Evolutionary conservation across 2,113 vertebrate genomes (phyloP).

Genomic region (Anoplopoma fimbria): DNA sequence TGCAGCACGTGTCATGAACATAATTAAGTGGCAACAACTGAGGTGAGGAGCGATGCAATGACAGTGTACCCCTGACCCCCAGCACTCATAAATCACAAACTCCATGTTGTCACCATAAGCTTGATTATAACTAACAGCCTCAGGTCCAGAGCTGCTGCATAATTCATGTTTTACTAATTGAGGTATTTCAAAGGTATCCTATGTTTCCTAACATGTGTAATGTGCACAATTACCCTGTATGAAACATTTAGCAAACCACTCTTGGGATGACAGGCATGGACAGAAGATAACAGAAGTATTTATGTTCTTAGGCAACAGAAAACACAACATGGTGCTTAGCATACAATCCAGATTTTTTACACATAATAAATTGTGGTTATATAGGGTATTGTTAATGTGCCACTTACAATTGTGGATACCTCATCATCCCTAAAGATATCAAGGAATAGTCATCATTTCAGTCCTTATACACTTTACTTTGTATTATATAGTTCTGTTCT

Average conservation of each 20-base stretch:
- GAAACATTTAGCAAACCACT: conserved; percentile 37
- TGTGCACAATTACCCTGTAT: conserved; percentile 50
- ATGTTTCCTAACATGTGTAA: conserved; percentile 57
- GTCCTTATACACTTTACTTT: too few species aligned
- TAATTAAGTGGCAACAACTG: conserved; percentile 37
- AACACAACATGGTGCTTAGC: neutral
- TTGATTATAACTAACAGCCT: conserved; percentile 61
- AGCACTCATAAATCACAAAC: conserved; percentile 69
- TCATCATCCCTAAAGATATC: too few species aligned
- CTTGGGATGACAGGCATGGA: conserved; percentile 27
- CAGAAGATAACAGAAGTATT: neutral
- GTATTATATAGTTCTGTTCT: too few species aligned
- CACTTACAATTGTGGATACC: neutral
- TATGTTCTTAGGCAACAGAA: conserved; percentile 1
- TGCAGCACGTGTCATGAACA: conserved; percentile 18
- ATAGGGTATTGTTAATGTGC: neutral
- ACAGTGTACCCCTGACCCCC: conserved; percentile 21
- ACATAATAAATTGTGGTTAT: neutral
- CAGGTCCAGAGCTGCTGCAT: conserved; percentile 54
- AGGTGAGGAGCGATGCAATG: conserved; percentile 23
- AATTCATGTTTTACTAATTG: conserved; percentile 72
- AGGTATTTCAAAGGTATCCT: conserved; percentile 66
- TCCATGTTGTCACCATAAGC: conserved; percentile 53
- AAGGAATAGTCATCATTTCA: too few species aligned
- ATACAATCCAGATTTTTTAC: neutral